These are phyloP conservation scores for Pangasius larnaudii DNA, from an alignment of 2,797 vertebrate species.

Conservation along the genomic window DNA sequence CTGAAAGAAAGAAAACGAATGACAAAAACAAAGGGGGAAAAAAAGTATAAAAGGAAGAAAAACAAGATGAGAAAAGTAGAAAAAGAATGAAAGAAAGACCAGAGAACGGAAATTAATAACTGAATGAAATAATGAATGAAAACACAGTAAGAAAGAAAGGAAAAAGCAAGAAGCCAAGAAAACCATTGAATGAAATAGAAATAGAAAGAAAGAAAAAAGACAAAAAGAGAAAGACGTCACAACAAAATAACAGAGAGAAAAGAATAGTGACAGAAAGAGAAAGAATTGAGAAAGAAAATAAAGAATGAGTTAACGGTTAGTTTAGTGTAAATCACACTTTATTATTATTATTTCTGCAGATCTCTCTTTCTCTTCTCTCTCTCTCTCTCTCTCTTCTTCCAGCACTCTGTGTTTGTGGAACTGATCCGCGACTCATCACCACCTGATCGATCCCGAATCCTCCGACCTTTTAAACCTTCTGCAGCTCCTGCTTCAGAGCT, in stretches of 20 bases:
- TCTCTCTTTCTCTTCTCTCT: background rate
- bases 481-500: background rate
- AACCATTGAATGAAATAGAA: background rate
- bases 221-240: background rate
- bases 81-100: background rate
- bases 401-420: background rate
- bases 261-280: background rate
- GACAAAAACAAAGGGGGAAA: too few species aligned
- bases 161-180: background rate
- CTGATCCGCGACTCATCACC: conserved; percentile 1
- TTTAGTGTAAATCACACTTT: background rate
- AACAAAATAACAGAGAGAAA: background rate
- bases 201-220: background rate
- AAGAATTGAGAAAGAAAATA: background rate
- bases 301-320: background rate
- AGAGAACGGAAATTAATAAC: background rate
- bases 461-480: conserved; percentile 2
- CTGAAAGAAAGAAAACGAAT: background rate
- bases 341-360: background rate
- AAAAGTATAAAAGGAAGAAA: background rate
- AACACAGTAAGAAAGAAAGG: background rate
- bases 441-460: background rate
- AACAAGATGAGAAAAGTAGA: background rate
- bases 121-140: background rate
- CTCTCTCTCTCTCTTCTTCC: background rate